Base-by-base conservation (phyloP, 37 sponge, comb jelly and placozoan species). In the Chondrilla cf. caribensis region DNA sequence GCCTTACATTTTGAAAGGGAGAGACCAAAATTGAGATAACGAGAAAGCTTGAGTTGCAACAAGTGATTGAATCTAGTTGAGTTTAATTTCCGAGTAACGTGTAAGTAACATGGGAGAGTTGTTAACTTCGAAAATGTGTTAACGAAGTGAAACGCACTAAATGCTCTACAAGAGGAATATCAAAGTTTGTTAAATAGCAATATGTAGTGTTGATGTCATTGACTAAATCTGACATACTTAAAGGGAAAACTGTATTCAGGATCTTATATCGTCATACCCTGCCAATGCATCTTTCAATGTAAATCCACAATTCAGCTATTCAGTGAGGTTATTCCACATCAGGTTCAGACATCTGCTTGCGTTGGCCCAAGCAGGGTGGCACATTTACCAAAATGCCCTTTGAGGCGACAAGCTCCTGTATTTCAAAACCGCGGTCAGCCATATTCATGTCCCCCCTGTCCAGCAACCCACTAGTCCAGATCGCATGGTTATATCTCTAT, bases 371-470 rank as follows among this genome's bases (percentile, higher is more conserved):
- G 22, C 67, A 25, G 19, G 67, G 82, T 15, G 82, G 82, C 51
- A 65, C 67, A 37, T 81, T 65, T 60, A 81, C 67, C 24, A 47
- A 39, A 65, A 64, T 81, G 43, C 82, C 82, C 14, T 29, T 81
- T 21, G 54, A 28, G 43, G 82, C 82, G 7, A 81, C 67, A 31
- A 29, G 29, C 28, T 81, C 67, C 44, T 81, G 82, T 19, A 81
- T 81, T n/a, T 81, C 82, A 62, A 81, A 81, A 2, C 82, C 82
- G 22, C 82, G 43, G 43, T 81, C 82, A 81, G 82, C 82, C 82
- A 81, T 81, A 44, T 62, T 39, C 82, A 81, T 81, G 67, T 64
- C 82, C 28, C 82, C 82, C 43, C 25, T 24, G 25, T 81, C 67
- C 67, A 81, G 67, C 67, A 81, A 65, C 62, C 82, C 67, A 65